phyloP scores from a whole-genome alignment of 2,797 vertebrate species.

The Sebastes taczanowskii region DNA sequence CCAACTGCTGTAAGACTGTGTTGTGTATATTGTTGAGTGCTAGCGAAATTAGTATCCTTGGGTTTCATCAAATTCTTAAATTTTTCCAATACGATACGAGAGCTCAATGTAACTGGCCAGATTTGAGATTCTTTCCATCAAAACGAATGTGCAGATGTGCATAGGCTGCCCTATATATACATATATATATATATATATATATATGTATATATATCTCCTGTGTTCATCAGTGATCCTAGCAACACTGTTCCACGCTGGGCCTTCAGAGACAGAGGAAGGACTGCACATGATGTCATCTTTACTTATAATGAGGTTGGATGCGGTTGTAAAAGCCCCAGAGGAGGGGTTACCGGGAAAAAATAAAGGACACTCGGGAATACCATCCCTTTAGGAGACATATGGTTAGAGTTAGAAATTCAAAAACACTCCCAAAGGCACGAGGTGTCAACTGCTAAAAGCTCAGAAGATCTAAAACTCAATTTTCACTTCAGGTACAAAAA shows the following conservation, averaged over 20 bases:
- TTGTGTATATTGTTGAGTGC: background rate
- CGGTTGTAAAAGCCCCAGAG: constrained; percentile 35
- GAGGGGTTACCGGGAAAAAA: constrained; percentile 17
- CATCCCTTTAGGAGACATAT: constrained; percentile 38
- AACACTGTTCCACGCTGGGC: constrained; percentile 5
- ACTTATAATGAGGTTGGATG: constrained; percentile 60
- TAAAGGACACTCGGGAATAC: constrained; percentile 32
- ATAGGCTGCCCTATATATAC: background rate
- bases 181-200: background rate
- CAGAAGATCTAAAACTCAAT: constrained; percentile 33
- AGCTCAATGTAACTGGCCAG: background rate
- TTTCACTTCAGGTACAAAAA: constrained; percentile 2
- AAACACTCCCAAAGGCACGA: constrained; percentile 47
- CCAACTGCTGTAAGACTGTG: too few relatives aligned
- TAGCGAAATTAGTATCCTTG: background rate
- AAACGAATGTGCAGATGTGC: background rate
- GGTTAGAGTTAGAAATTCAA: constrained; percentile 52
- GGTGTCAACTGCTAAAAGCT: constrained; percentile 37
- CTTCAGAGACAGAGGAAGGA: constrained; percentile 35
- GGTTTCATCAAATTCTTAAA: background rate
- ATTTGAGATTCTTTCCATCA: background rate
- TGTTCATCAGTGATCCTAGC: constrained; percentile 15
- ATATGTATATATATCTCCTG: background rate
- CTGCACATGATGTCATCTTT: constrained; percentile 54
- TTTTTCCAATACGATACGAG: background rate